A percentile compares a stretch with the other conserved stretches of the same genome.
Evolutionary conservation across 2,888 invertebrate genomes (phyloP).

Genomic region (Nezara viridula): DNA sequence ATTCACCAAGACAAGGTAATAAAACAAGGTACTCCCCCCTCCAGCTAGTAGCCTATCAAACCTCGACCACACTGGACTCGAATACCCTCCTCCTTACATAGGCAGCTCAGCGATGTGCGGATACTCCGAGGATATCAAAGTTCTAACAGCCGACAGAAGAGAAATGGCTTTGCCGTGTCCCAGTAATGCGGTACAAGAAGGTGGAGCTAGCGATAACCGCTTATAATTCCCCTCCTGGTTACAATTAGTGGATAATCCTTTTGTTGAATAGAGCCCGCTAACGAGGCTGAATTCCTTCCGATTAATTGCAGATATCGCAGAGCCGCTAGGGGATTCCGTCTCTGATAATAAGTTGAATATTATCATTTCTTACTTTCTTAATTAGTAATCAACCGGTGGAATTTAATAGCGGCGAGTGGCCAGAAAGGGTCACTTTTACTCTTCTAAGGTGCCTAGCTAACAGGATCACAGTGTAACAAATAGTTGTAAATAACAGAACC

Average conservation of each 20-base stretch:
- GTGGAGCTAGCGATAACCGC: background rate
- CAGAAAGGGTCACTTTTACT: background rate
- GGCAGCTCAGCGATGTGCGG: conserved; percentile 1
- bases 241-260: conserved; percentile 55
- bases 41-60: background rate
- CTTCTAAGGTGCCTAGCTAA: background rate
- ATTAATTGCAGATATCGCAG: conserved; percentile 51
- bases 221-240: conserved; percentile 35
- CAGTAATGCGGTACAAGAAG: conserved; percentile 42
- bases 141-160: conserved; percentile 13
- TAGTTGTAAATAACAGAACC: background rate
- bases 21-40: too few relatives aligned
- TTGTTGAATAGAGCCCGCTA: conserved; percentile 35
- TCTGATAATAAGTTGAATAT: conserved; percentile 28
- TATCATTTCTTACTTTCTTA: conserved; percentile 53
- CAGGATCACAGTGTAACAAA: background rate
- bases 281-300: conserved; percentile 49
- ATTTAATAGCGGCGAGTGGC: background rate
- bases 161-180: conserved; percentile 38
- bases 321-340: conserved; percentile 19
- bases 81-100: background rate
- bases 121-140: conserved; percentile 8
- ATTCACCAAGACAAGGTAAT: too few relatives aligned
- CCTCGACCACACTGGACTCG: background rate
- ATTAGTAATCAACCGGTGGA: conserved; percentile 40